Evolutionary conservation across 2,888 invertebrate species (phyloP).

Genomic region (Ephialtes manifestator): DNA sequence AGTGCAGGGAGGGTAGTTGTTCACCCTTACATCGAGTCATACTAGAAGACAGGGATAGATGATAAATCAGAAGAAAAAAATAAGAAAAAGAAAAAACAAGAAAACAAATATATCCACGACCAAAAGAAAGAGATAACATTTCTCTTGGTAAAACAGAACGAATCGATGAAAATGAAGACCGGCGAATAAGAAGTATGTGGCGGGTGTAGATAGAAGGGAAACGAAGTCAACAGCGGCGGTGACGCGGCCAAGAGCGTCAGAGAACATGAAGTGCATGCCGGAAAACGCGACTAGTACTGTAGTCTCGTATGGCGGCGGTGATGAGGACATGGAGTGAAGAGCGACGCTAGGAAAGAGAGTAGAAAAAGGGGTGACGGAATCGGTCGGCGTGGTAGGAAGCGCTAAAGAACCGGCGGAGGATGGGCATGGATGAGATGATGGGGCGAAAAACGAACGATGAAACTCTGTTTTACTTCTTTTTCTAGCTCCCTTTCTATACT

Average conservation of each 20-base stretch:
- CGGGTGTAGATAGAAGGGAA: slow-evolving; percentile 24
- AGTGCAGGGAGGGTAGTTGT: neutral
- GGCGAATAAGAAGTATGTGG: neutral
- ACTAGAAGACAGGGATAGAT: neutral
- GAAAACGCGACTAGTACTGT: slow-evolving; percentile 3
- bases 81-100: too few relatives aligned
- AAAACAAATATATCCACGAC: neutral
- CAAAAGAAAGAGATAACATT: slow-evolving; percentile 1
- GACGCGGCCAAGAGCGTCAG: slow-evolving; percentile 49
- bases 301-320: slow-evolving; percentile 58
- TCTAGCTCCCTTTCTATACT: slow-evolving; percentile 59
- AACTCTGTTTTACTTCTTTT: slow-evolving; percentile 51
- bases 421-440: slow-evolving; percentile 40
- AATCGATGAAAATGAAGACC: slow-evolving; percentile 1
- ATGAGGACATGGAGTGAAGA: slow-evolving; percentile 69
- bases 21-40: neutral
- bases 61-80: neutral
- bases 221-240: slow-evolving; percentile 19
- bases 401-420: slow-evolving; percentile 48
- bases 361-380: slow-evolving; percentile 46
- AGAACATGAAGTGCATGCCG: slow-evolving; percentile 58
- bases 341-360: slow-evolving; percentile 43
- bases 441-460: slow-evolving; percentile 53
- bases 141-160: neutral
- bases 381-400: slow-evolving; percentile 60